Base-by-base conservation (phyloP, 2,888 invertebrate species). In the Amphipyra tragopoginis region DNA sequence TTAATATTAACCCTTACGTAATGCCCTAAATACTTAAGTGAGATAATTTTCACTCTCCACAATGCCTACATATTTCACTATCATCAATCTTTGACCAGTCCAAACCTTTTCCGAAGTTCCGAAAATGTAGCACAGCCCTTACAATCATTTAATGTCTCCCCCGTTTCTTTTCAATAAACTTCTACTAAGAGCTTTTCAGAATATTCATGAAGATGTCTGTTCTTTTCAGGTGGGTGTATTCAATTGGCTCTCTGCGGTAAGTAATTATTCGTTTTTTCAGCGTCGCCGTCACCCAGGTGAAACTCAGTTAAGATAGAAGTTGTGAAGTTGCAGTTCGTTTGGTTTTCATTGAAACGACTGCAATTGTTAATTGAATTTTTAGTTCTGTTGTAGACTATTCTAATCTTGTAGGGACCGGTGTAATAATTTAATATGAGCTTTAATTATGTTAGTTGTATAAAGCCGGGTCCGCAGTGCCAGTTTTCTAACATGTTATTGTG, bases 161-260 rank as follows among this genome's bases (percentile, higher is more conserved):
- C 79, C 77, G 77, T 86, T 87, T 86, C 87, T 86, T 92, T 92
- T 91, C 91, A 93, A 93, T 93, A 92, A 93, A 90, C 86, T 91
- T 87, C 79, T 72, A 84, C 85, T 92, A 89, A 93, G 91, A 92
- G 90, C 90, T 76, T 89, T 86, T 83, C 86, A 82, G 93, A 93
- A 93, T 94, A 94, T 94, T 94, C 93, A 94, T 93, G 92, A 90
- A 86, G 82, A 71, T 86, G 87, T 90, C 90, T 90, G 84, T 90
- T 90, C 90, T 89, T 92, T 93, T 89, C 94, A 94, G 93, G 93
- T 93, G 87, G 88, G 91, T 88, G 89, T 86, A 82, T 91, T 86
- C 87, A 86, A 88, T 89, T 84, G 86, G 80, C 80, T 84, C 82
- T 84, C 79, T 62, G 65, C 81, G 89, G 87, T 81, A 70, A 81